Evolutionary conservation across 2,888 invertebrate species (phyloP).

Genomic region (Mesoligia furuncula): DNA sequence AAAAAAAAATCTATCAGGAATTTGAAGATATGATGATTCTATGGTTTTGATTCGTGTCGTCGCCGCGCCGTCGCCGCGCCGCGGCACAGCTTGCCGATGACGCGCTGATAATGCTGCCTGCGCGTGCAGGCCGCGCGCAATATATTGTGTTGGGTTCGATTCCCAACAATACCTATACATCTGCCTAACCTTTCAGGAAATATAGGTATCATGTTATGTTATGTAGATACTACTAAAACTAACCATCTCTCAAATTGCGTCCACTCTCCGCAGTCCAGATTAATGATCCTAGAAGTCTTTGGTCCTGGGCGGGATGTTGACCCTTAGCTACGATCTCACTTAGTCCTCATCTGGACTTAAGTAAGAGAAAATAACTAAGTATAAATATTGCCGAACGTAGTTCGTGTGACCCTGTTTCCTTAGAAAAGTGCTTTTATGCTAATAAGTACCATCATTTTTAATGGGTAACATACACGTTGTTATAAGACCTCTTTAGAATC

Average conservation of each 20-base stretch:
- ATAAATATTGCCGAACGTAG: neutral
- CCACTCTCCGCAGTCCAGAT: neutral
- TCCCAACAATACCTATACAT: no score
- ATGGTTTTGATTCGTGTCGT: no score
- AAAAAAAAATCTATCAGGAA: no score
- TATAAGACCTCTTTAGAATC: neutral
- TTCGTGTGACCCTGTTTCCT: neutral
- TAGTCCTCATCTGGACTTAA: neutral
- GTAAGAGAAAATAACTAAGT: neutral
- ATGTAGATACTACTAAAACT: neutral
- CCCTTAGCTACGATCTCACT: neutral
- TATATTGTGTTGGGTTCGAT: no score
- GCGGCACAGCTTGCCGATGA: neutral
- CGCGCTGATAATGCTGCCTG: neutral
- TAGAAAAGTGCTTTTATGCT: neutral
- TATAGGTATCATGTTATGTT: no score
- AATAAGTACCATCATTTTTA: neutral
- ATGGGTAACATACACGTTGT: neutral
- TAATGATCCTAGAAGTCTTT: neutral
- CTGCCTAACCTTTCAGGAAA: no score
- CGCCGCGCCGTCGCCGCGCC: neutral
- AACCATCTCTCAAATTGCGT: neutral
- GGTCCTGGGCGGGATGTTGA: no score
- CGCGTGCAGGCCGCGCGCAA: neutral
- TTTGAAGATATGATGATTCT: no score